These are phyloP conservation scores for Erythrocebus patas DNA, from an alignment of 2,113 vertebrate genomes.

Conservation along the genomic window DNA sequence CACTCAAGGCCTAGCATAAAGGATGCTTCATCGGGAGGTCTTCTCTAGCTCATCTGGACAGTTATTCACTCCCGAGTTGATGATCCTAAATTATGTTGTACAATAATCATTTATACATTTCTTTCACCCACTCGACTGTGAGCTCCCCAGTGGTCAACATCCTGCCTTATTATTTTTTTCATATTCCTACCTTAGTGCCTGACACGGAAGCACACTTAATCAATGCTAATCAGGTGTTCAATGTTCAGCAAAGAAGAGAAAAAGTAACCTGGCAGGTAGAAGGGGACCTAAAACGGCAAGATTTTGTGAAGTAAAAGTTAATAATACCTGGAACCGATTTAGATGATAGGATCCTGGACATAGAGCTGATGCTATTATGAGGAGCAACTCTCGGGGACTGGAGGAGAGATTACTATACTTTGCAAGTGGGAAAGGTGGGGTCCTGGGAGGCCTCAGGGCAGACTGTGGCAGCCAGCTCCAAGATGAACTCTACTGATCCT, in stretches of 20 bases:
- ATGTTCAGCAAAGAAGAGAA: neutral
- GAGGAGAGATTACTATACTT: neutral
- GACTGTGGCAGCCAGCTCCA: neutral
- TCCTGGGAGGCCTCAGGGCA: fast-evolving
- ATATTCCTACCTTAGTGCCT: neutral
- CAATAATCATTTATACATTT: neutral
- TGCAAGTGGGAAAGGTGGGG: neutral
- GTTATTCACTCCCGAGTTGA: neutral
- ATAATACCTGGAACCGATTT: neutral
- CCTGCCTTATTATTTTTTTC: neutral
- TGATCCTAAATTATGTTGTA: neutral
- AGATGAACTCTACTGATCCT: neutral
- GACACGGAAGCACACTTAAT: neutral
- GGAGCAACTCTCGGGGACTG: no score
- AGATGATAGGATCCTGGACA: neutral
- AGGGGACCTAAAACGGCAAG: neutral
- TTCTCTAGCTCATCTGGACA: neutral
- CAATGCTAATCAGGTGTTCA: neutral
- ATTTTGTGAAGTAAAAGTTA: neutral
- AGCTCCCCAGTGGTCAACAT: neutral
- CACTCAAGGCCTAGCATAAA: neutral
- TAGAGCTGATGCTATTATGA: neutral
- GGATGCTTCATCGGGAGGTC: neutral
- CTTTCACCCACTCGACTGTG: neutral
- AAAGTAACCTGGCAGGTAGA: neutral